These are phyloP conservation scores for Noctua janthe DNA, from an alignment of 2,888 invertebrate genomes.

Conservation along the genomic window DNA sequence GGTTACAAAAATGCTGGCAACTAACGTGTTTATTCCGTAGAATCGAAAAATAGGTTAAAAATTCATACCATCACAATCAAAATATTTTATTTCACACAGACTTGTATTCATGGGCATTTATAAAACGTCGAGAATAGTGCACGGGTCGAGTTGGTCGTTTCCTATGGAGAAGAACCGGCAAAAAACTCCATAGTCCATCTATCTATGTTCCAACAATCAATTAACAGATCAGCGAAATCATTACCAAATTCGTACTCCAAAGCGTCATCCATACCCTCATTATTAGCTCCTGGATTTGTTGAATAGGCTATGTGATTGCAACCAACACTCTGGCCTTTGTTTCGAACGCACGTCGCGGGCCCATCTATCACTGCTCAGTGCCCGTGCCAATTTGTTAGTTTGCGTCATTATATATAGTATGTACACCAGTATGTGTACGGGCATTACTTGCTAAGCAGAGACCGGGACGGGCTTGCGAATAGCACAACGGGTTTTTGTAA, in stretches of 20 bases:
- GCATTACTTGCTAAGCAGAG: slow-evolving; percentile 46
- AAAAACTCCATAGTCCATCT: background rate
- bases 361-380: slow-evolving; percentile 85
- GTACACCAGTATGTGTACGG: slow-evolving; percentile 53
- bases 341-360: slow-evolving; percentile 81
- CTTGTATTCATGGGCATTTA: no score
- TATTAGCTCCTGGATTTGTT: slow-evolving; percentile 76
- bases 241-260: background rate
- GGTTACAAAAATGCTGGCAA: background rate
- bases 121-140: background rate
- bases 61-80: background rate
- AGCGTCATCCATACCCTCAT: slow-evolving; percentile 63
- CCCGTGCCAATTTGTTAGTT: slow-evolving; percentile 84
- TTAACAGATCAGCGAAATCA: slow-evolving; percentile 3
- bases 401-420: slow-evolving; percentile 80
- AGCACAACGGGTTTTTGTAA: slow-evolving; percentile 28
- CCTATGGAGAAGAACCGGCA: background rate
- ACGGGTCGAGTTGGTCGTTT: background rate
- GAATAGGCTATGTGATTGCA: slow-evolving; percentile 87
- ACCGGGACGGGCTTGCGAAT: slow-evolving; percentile 23
- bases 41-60: background rate
- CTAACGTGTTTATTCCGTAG: background rate
- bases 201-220: background rate
- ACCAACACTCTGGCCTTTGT: slow-evolving; percentile 87
- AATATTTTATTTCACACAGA: no score